A percentile compares a stretch with the other conserved stretches of the same genome.
These are phyloP conservation scores for Dascyllus trimaculatus DNA, from an alignment of 2,113 vertebrate genomes.

Conservation along the genomic window DNA sequence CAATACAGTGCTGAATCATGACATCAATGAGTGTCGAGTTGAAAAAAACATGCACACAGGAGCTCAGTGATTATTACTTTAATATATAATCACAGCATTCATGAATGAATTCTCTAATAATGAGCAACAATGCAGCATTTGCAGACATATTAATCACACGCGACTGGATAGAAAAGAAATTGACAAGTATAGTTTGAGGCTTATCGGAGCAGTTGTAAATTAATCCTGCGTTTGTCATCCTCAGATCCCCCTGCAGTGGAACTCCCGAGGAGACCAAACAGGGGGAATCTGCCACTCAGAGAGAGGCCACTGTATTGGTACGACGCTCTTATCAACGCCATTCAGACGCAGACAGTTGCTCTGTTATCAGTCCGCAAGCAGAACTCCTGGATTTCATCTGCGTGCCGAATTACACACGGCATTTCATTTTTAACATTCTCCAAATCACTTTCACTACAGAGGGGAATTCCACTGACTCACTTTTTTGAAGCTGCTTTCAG, in stretches of 20 bases:
- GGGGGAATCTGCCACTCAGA: slow-evolving; percentile 44
- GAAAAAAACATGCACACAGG: neutral
- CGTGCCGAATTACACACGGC: neutral
- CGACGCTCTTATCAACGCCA: slow-evolving; percentile 69
- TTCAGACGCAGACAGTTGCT: slow-evolving; percentile 67
- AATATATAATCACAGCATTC: neutral
- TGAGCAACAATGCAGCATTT: slow-evolving; percentile 1
- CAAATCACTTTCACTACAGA: slow-evolving; percentile 24
- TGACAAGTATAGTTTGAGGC: slow-evolving; percentile 1
- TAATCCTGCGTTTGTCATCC: slow-evolving; percentile 42
- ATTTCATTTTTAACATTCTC: slow-evolving; percentile 44
- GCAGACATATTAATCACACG: neutral
- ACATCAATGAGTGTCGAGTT: neutral
- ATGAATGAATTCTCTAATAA: slow-evolving; percentile 17
- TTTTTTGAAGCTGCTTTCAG: slow-evolving; percentile 13
- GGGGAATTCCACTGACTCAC: slow-evolving; percentile 28
- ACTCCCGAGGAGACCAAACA: slow-evolving; percentile 64
- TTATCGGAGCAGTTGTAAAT: slow-evolving; percentile 39
- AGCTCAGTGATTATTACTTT: neutral
- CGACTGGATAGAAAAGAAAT: slow-evolving; percentile 9
- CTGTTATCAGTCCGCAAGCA: slow-evolving; percentile 61
- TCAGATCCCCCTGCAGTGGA: slow-evolving; percentile 24
- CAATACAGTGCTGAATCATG: neutral
- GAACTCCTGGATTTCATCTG: slow-evolving; percentile 41
- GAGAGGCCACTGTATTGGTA: slow-evolving; percentile 79